phyloP scores from a whole-genome alignment of 2,113 vertebrate genomes.

The Chascanopsetta lugubris region DNA sequence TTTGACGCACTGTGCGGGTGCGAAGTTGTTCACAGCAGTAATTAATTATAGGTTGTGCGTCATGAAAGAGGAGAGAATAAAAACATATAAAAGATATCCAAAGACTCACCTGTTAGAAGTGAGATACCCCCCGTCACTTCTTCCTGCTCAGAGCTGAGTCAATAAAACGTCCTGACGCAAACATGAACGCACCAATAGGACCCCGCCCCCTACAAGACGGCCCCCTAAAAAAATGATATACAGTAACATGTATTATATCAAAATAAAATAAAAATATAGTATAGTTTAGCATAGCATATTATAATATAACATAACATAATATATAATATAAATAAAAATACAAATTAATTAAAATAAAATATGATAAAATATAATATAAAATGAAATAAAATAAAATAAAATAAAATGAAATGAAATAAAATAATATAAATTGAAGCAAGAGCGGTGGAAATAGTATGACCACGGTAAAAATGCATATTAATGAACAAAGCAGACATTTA shows the following conservation, averaged over 20 bases:
- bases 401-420: too few relatives aligned
- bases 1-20: neutral
- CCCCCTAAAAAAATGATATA: too few relatives aligned
- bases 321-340: too few relatives aligned
- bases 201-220: neutral
- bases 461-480: neutral
- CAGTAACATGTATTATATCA: too few relatives aligned
- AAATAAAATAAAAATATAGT: too few relatives aligned
- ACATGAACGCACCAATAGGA: neutral
- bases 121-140: neutral
- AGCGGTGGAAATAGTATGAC: too few relatives aligned
- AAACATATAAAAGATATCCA: neutral
- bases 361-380: too few relatives aligned
- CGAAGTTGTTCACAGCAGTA: neutral
- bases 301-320: too few relatives aligned
- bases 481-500: neutral
- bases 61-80: neutral
- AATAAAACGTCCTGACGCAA: conserved; percentile 19
- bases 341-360: too few relatives aligned
- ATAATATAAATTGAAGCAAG: too few relatives aligned
- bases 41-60: neutral
- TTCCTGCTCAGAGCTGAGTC: conserved; percentile 32
- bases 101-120: conserved; percentile 3
- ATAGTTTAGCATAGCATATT: too few relatives aligned
- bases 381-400: too few relatives aligned